Evolutionary conservation across 2,797 vertebrate genomes (phyloP), one percentile per base, ranked within the genome.

Genomic region (Cossypha dichroa): DNA sequence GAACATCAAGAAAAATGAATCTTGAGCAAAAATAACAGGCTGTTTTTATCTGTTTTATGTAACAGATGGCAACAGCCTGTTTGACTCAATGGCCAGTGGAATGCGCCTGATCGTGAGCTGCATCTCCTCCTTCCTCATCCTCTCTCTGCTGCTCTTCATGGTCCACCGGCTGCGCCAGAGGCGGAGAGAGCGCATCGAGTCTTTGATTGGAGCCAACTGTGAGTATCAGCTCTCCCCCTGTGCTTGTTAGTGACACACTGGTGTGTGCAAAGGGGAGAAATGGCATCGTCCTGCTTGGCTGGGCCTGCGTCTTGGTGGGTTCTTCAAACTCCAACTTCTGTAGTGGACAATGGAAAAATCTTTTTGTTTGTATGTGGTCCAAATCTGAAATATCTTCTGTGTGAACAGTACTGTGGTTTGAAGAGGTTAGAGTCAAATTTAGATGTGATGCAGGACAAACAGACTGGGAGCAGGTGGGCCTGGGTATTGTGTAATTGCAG

Each of bases 51-150:
- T 90, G 18, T 92, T 93, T 79, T 18, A 13, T 52, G 25, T 75
- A 15, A 55, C 97, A 99, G 99, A 99, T 82, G 99, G 99, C 84
- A 99, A 97, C 98, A 99, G 99, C 84, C 97, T 99, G 93, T 99
- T 99, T 55, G 99, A 99, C 97, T 99, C 99, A 1, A 99, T 99
- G 99, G 99, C 99, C 14, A 98, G 99, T 11, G 99, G 99, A 34
- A 99, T 99, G 99, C 98, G 99, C 15, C 98, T 99, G 88, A 99
- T 99, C 0, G 99, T 99, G 93, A 99, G 99, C 98, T 99, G 99
- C 92, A 99, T 99, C 96, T 99, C 99, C 4, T 99, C 99, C 96
- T 99, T 99, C 98, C 99, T 99, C 96, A 99, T 99, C 97, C 98
- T 99, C 80, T 99, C 99, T 2, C 98, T 99, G 97, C 98, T 99